Base-by-base conservation (phyloP, 1,140 invertebrate species). In the Brachionus rubens region DNA sequence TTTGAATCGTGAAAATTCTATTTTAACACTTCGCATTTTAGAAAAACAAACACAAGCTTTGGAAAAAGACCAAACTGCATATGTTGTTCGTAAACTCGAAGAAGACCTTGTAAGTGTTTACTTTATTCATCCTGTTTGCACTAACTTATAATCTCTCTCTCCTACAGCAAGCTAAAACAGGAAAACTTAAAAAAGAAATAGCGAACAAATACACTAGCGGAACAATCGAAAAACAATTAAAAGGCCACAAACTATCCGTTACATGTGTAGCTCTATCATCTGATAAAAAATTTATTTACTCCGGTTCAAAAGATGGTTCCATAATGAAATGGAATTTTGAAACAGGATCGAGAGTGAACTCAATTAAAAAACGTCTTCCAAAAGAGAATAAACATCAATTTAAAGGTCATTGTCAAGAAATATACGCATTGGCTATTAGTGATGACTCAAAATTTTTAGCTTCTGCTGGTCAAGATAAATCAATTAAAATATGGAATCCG, bases 401-500 rank as follows among this genome's bases (percentile, higher is more conserved):
- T 16, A 72, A 79, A 0, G 85, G 85, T 41, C 88, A 88, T 86
- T 87, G 83, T 67, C 82, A 85, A 75, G 82, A 88, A 77, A 87
- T 94, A 16, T 86, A 88, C 28, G 86, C 88, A 50, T 80, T 98
- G 67, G 91, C 93, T 9, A 84, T 96, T 48, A 91, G 93, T 16
- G 88, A 88, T 41, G 93, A 96, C 86, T 87, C 86, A 76, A 92
- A 92, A 87, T 96, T 89, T 86, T 86, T 98, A 84, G 91, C 89
- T 1, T 87, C 91, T 50, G 92, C 92, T 46, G 91, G 93, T 83
- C 85, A 87, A 76, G 88, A 89, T 70, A 89, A 88, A 72, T 83
- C 90, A 77, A 91, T 97, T 70, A 89, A 91, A 80, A 89, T 98
- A 46, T 94, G 93, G 90, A 89, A 92, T 82, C 89, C 91, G 6